Evolutionary conservation across 2,888 invertebrate genomes (phyloP), one percentile per base, ranked within the genome.

Genomic region (Mactromeris polynyma): DNA sequence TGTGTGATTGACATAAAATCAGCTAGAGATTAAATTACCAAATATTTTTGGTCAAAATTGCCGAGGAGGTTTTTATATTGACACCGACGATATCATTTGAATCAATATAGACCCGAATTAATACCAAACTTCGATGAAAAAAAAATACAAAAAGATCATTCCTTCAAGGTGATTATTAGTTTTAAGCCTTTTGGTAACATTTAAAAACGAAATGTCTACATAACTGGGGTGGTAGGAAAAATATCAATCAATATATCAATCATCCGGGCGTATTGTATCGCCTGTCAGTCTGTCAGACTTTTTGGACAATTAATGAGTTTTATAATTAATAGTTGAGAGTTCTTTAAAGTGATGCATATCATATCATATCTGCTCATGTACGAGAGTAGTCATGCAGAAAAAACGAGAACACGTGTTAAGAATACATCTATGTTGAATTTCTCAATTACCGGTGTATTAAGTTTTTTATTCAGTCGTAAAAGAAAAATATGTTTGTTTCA

Each of bases 181-280:
- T 64, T 64, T 64, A 64, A 64, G 26, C 58, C 26, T 64, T 51
- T 26, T 64, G 58, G 73, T 73, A 73, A 73, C 33, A 73, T 73
- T 73, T 73, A 73, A 33, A 69, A 73, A 19, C 36, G 4, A 73
- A 73, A 73, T 33, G 73, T 73, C 73, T 33, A 36, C 73, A 73
- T 73, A 36, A 36, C 36, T 19, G 36, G 19, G 11, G 73, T 26
- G 73, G 36, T 36, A 36, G 9, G 58, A 73, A 2, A 14, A 19
- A 36, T 6, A 36, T 26, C 2, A 73, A 36, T 73, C 73, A 73
- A 64, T 73, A 11, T 17, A 73, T 73, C 73, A 73, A 73, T 73
- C 73, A 19, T 17, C 19, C 31, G 73, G 73, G 73, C 73, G 73
- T 73, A 73, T 36, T 33, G 2, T 73, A 73, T 36, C 73, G 73